A percentile compares a stretch with the other conserved stretches of the same genome.
phyloP scores from a whole-genome alignment of 92 coral and sea anemone genomes.

The Muricea muricata region DNA sequence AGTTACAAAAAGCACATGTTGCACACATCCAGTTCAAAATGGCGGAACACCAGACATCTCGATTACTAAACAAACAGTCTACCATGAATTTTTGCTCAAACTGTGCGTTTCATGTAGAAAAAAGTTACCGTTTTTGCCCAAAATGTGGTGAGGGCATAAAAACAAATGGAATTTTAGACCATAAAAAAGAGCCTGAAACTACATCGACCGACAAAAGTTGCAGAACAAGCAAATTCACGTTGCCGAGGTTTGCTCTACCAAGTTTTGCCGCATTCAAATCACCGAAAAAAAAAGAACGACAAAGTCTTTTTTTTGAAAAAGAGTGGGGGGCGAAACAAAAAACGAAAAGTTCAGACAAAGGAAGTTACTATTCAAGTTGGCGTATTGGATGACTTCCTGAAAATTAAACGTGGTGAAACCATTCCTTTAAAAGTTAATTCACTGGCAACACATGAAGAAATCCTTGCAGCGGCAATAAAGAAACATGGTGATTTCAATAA shows the following conservation, averaged over 20 bases:
- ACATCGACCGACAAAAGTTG: background rate
- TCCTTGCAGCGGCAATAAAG: too few relatives aligned
- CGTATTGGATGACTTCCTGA: conserved; percentile 50
- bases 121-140: conserved; percentile 41
- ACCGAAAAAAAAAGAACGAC: conserved; percentile 43
- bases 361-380: conserved; percentile 64
- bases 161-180: background rate
- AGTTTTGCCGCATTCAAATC: conserved; percentile 49
- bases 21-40: background rate
- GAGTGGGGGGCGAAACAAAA: conserved; percentile 19
- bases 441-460: too few relatives aligned
- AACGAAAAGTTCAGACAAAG: conserved; percentile 49
- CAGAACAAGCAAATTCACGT: background rate
- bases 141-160: too few relatives aligned
- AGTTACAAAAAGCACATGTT: background rate
- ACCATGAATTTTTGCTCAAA: too few relatives aligned
- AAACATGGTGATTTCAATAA: too few relatives aligned
- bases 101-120: too few relatives aligned
- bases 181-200: background rate
- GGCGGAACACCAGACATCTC: background rate
- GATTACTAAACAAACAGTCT: background rate
- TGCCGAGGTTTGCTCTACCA: conserved; percentile 39
- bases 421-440: conserved; percentile 63
- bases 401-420: too few relatives aligned
- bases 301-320: conserved; percentile 27